Evolutionary conservation across 2,888 invertebrate species (phyloP), one percentile per base, ranked within the genome.

Genomic region (Apamea crenata): DNA sequence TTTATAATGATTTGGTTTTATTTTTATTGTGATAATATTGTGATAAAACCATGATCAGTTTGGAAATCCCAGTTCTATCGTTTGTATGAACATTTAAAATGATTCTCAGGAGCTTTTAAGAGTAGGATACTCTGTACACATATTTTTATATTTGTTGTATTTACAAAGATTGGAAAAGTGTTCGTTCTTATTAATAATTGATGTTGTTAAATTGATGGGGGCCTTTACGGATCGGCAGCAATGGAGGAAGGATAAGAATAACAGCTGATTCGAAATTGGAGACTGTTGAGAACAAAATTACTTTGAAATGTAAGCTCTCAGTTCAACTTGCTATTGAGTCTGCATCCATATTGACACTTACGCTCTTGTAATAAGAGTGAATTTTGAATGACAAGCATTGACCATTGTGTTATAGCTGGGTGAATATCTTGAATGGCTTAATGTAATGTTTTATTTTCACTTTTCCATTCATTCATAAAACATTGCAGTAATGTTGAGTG

Each of bases 21-120:
- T 88, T 88, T 84, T 83, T 87, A 88, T 87, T 90, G 89, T 91
- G 90, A 91, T 89, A 89, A 87, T 86, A 86, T 87, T 88, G 88
- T 91, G 90, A 90, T 90, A 90, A 89, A 79, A 79, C 73, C 78
- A 78, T 74, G 73, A 84, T 82, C 76, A 81, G 69, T 85, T 83
- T 85, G 32, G 61, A 73, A 80, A 83, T 75, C 71, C 84, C 80
- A 79, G 73, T 89, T 82, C 59, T 78, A 74, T 83, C 74, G 80
- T 87, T 84, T 86, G 74, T 79, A 79, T 78, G 76, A 78, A 81
- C 56, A 78, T 85, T 87, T 5, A 78, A 83, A 80, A 78, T 75
- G 68, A 82, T 86, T 78, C 71, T 67, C 78, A 78, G 76, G 84
- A 84, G 76, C 84, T 84, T 86, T 77, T 82, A 79, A 68, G 74